A percentile compares a stretch with the other conserved stretches of the same genome.
Conservation (phyloP, 2,888 invertebrate species). For the Spodoptera littoralis region DNA sequence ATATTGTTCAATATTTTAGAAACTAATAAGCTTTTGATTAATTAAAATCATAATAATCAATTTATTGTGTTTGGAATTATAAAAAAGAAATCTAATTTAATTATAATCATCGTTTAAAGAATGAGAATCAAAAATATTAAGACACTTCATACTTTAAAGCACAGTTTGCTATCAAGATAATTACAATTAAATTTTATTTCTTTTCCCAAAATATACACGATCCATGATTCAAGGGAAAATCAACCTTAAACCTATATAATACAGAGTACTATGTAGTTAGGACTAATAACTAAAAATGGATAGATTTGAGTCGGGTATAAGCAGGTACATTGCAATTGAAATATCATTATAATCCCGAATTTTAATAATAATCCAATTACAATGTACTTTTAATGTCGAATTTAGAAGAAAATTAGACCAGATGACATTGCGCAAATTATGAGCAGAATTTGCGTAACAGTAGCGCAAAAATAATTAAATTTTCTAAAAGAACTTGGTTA, state of each 20-base stretch:
- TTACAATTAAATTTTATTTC: conserved; percentile 23
- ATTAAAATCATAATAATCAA: too few species aligned
- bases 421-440: too few species aligned
- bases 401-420: too few species aligned
- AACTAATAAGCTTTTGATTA: too few species aligned
- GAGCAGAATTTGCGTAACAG: too few species aligned
- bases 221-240: conserved; percentile 58
- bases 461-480: too few species aligned
- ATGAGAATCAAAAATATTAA: conserved; percentile 7
- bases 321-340: conserved; percentile 25
- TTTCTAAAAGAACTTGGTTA: too few species aligned
- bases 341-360: conserved; percentile 33
- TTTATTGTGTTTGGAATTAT: conserved; percentile 32
- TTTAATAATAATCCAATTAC: conserved; percentile 20
- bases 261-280: conserved; percentile 64
- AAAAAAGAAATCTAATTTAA: conserved; percentile 26
- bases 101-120: neutral
- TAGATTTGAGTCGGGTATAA: conserved; percentile 27
- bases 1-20: too few species aligned
- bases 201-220: conserved; percentile 37
- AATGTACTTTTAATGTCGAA: conserved; percentile 3
- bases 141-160: conserved; percentile 23
- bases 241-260: conserved; percentile 77
- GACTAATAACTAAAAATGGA: conserved; percentile 58
- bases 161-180: conserved; percentile 9